Conservation (phyloP, 2,888 invertebrate genomes). For the Sthenelais limicola region DNA sequence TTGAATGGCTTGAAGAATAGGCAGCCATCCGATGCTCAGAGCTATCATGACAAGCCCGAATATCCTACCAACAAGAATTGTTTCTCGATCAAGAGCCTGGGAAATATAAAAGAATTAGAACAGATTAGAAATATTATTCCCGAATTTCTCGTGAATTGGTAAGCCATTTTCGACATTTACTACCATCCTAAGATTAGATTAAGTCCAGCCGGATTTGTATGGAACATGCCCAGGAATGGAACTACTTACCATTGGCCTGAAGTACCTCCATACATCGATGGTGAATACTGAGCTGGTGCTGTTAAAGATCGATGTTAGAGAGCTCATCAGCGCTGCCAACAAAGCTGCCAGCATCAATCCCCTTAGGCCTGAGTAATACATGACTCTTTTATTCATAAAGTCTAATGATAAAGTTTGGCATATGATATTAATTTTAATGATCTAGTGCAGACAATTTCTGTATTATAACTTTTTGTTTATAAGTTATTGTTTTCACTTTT, state of each 20-base stretch:
- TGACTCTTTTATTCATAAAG: not conserved
- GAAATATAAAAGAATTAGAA: no score
- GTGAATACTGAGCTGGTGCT: constrained; percentile 74
- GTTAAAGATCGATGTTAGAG: constrained; percentile 75
- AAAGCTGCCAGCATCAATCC: constrained; percentile 72
- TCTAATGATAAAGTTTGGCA: no score
- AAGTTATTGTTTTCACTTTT: not conserved
- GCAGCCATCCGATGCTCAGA: constrained; percentile 71
- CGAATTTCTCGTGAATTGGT: no score
- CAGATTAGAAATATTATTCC: no score
- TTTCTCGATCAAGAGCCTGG: constrained; percentile 50
- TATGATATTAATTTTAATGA: no score
- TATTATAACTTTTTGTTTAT: not conserved
- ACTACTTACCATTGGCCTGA: no score
- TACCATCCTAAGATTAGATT: no score
- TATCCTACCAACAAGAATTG: constrained; percentile 56
- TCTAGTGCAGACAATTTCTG: not conserved
- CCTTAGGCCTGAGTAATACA: constrained; percentile 52
- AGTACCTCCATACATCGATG: constrained; percentile 71
- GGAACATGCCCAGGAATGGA: no score
- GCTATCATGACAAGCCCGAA: constrained; percentile 70
- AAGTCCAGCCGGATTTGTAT: no score
- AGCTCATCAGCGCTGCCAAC: constrained; percentile 74
- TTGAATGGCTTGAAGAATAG: constrained; percentile 61
- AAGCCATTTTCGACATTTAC: no score